Percentiles rank a stretch among this genome's conserved stretches.
Conservation (phyloP, 2,888 invertebrate genomes). For the Rhogogaster chlorosoma region DNA sequence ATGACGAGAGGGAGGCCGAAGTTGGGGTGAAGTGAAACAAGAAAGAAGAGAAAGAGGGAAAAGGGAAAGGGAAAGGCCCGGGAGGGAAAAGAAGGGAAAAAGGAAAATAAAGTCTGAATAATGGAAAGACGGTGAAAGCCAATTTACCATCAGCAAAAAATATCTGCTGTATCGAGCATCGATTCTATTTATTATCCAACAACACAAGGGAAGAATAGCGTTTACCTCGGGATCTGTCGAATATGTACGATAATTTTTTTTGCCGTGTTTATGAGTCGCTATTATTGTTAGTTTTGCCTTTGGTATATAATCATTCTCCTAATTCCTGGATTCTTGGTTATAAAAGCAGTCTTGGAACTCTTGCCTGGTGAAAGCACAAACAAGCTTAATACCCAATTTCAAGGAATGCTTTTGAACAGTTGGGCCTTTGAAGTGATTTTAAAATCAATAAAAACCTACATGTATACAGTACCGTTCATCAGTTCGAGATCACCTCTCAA, state of each 20-base stretch:
- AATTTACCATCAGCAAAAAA: slow-evolving; percentile 31
- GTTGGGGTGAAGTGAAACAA: background rate
- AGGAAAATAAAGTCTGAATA: slow-evolving; percentile 31
- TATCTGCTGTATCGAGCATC: slow-evolving; percentile 5
- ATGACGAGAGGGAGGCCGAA: background rate
- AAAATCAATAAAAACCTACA: background rate
- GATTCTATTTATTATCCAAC: slow-evolving; percentile 26
- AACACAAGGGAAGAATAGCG: background rate
- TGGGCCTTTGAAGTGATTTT: background rate
- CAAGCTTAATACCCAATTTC: background rate
- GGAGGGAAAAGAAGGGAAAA: background rate
- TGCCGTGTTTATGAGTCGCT: background rate
- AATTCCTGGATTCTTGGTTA: background rate
- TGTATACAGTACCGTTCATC: background rate
- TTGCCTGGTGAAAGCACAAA: background rate
- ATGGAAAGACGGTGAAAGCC: slow-evolving; percentile 39
- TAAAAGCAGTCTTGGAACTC: background rate
- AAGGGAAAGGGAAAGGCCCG: background rate
- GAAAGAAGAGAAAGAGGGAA: background rate
- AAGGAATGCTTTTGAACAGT: background rate
- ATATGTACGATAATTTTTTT: background rate
- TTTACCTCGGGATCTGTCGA: slow-evolving; percentile 2
- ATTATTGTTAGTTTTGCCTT: background rate
- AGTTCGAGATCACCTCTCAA: too few species aligned
- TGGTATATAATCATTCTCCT: background rate